Conservation (phyloP, 2,888 invertebrate species). For the Drosophila tripunctata region DNA sequence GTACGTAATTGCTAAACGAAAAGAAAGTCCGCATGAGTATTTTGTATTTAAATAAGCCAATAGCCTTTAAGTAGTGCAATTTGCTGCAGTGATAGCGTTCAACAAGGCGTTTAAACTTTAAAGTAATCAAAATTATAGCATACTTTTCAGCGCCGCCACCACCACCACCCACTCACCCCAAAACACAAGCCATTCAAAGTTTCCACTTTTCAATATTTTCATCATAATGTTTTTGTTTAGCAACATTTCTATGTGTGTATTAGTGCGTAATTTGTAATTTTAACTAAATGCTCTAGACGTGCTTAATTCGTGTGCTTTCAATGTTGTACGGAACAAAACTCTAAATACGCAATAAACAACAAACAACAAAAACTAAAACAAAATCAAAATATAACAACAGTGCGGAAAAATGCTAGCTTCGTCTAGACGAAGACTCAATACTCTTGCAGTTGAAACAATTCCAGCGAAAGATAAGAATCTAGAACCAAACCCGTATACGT, state of each 20-base stretch:
- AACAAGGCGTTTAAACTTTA: slow-evolving; percentile 8
- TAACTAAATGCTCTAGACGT: slow-evolving; percentile 68
- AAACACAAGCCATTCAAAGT: slow-evolving; percentile 10
- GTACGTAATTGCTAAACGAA: slow-evolving; percentile 20
- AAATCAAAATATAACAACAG: slow-evolving; percentile 27
- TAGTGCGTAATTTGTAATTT: slow-evolving; percentile 72
- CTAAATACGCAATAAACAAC: slow-evolving; percentile 29
- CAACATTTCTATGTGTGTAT: slow-evolving; percentile 52
- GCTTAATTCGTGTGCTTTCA: slow-evolving; percentile 62
- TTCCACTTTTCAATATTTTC: slow-evolving; percentile 4
- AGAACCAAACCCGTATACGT: too few species aligned
- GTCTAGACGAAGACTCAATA: slow-evolving; percentile 28
- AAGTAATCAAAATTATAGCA: slow-evolving; percentile 37
- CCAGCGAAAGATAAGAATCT: background rate
- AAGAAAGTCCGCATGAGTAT: slow-evolving; percentile 30
- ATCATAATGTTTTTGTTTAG: slow-evolving; percentile 27
- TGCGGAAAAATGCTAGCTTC: background rate
- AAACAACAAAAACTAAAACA: slow-evolving; percentile 30
- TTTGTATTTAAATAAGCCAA: slow-evolving; percentile 47
- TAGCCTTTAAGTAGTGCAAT: slow-evolving; percentile 53
- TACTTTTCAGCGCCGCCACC: slow-evolving; percentile 44
- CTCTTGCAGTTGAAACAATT: slow-evolving; percentile 31
- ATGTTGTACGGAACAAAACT: slow-evolving; percentile 49
- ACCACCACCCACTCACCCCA: slow-evolving; percentile 1
- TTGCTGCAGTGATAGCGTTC: slow-evolving; percentile 39